Conservation (phyloP, 2,888 invertebrate species). For the Zaprionus lineosus region DNA sequence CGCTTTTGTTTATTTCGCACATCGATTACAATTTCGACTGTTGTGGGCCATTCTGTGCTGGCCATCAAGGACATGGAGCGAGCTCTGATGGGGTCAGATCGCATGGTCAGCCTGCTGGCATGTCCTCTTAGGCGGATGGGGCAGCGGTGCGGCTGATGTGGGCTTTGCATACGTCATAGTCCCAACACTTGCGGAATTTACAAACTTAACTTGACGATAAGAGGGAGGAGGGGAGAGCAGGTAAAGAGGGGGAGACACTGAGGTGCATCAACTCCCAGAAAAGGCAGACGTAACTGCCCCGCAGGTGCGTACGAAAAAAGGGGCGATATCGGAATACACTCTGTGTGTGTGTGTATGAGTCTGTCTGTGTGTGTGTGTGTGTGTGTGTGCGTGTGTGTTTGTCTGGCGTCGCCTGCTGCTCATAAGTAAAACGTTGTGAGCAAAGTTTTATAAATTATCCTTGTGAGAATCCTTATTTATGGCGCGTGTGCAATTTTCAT, state of each 20-base stretch:
- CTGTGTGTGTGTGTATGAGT: neutral
- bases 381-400: slow-evolving; percentile 12
- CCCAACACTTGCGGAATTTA: slow-evolving; percentile 62
- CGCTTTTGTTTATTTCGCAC: slow-evolving; percentile 83
- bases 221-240: neutral
- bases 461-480: slow-evolving; percentile 83
- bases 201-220: slow-evolving; percentile 53
- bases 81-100: slow-evolving; percentile 7
- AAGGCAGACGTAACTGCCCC: slow-evolving; percentile 36
- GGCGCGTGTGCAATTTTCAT: slow-evolving; percentile 83
- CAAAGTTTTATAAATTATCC: slow-evolving; percentile 83
- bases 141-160: slow-evolving; percentile 2
- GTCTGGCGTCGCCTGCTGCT: slow-evolving; percentile 72
- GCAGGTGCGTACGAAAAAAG: slow-evolving; percentile 25
- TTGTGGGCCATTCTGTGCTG: slow-evolving; percentile 49
- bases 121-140: slow-evolving; percentile 20
- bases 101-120: slow-evolving; percentile 20
- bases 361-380: slow-evolving; percentile 8
- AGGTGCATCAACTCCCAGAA: slow-evolving; percentile 36
- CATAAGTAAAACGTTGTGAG: slow-evolving; percentile 79
- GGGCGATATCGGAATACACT: neutral
- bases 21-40: slow-evolving; percentile 82
- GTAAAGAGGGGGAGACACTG: neutral
- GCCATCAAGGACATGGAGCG: slow-evolving; percentile 26
- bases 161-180: slow-evolving; percentile 57